These are phyloP conservation scores for Melipona bicolor DNA, from an alignment of 2,888 invertebrate genomes.

Conservation along the genomic window DNA sequence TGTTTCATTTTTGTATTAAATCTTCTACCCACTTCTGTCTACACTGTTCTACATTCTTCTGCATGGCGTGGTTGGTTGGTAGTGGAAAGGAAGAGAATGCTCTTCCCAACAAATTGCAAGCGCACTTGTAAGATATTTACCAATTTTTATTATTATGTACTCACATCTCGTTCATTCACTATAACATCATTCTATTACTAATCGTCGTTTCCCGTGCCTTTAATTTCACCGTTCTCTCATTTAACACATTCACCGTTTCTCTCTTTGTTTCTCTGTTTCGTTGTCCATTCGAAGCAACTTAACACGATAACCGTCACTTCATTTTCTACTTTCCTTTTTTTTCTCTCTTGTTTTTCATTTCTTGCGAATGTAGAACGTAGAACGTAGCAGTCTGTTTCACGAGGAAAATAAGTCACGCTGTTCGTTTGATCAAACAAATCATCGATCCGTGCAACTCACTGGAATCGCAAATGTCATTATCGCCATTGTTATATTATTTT, in stretches of 20 bases:
- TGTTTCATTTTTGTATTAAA: constrained; percentile 84
- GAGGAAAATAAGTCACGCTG: constrained; percentile 9
- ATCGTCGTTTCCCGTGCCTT: constrained; percentile 23
- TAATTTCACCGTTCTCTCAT: constrained; percentile 10
- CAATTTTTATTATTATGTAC: constrained; percentile 79
- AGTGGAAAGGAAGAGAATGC: constrained; percentile 89
- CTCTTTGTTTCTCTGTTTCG: constrained; percentile 15
- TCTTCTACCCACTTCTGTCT: constrained; percentile 84
- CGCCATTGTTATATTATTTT: not conserved
- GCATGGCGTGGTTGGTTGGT: constrained; percentile 86
- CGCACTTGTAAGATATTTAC: constrained; percentile 87
- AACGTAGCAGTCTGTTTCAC: constrained; percentile 30
- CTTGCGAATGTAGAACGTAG: constrained; percentile 63
- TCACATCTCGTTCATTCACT: constrained; percentile 58
- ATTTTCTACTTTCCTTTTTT: not conserved
- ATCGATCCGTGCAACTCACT: constrained; percentile 53
- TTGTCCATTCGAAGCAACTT: constrained; percentile 46
- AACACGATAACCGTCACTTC: constrained; percentile 35
- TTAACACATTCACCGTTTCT: constrained; percentile 3
- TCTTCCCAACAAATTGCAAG: constrained; percentile 88
- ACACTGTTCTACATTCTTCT: constrained; percentile 86
- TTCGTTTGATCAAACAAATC: constrained; percentile 14
- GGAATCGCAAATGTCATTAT: constrained; percentile 44
- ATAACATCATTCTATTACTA: constrained; percentile 58
- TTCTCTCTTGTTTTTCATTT: constrained; percentile 25